Conservation (phyloP, 2,888 invertebrate genomes). For the Cinara cedri region DNA sequence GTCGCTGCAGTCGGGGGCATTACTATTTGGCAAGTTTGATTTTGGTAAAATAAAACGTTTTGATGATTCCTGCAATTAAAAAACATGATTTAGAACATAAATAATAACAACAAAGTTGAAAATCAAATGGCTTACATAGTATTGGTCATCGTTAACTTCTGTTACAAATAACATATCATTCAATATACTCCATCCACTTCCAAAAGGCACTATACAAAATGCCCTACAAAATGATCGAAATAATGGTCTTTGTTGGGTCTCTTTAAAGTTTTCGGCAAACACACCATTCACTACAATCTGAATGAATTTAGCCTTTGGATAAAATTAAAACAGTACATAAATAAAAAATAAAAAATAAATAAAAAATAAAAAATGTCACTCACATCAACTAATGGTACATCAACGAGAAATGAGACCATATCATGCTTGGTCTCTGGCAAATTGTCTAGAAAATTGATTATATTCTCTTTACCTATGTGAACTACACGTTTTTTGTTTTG, state of each 20-base stretch:
- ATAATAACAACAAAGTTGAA: not conserved
- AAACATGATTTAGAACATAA: slow-evolving; percentile 24
- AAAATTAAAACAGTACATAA: not conserved
- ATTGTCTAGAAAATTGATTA: slow-evolving; percentile 81
- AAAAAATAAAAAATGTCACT: too few species aligned
- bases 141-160: slow-evolving; percentile 74
- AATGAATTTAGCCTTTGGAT: slow-evolving; percentile 73
- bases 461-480: slow-evolving; percentile 76
- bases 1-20: not conserved
- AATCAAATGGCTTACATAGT: slow-evolving; percentile 61
- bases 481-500: slow-evolving; percentile 71
- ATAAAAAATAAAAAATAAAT: too few species aligned
- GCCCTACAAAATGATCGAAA: slow-evolving; percentile 77
- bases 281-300: slow-evolving; percentile 84
- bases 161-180: slow-evolving; percentile 83
- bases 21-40: not conserved
- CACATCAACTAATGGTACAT: slow-evolving; percentile 79
- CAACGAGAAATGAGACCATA: slow-evolving; percentile 84
- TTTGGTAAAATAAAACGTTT: slow-evolving; percentile 32
- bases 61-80: slow-evolving; percentile 23
- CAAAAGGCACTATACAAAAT: slow-evolving; percentile 79
- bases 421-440: slow-evolving; percentile 88
- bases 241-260: slow-evolving; percentile 64
- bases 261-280: slow-evolving; percentile 72
- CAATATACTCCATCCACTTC: slow-evolving; percentile 80